These are phyloP conservation scores for Drosophila suboccidentalis DNA, from an alignment of 2,888 invertebrate genomes.

Conservation along the genomic window DNA sequence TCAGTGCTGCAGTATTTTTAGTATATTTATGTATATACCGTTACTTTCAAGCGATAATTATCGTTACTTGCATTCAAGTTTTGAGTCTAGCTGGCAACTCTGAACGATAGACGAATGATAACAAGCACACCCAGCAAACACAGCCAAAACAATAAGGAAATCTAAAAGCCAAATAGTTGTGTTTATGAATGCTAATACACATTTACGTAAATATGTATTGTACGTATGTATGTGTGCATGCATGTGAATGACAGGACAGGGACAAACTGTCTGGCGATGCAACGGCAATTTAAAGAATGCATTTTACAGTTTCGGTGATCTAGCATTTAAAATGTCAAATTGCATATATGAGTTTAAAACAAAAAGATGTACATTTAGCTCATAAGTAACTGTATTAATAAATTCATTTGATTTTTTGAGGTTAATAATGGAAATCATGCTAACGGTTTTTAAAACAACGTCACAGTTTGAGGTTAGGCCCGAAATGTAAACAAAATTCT, in stretches of 20 bases:
- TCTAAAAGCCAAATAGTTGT: conserved; percentile 12
- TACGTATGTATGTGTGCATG: conserved; percentile 10
- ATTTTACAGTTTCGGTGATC: conserved; percentile 28
- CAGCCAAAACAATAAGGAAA: conserved; percentile 54
- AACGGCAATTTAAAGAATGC: conserved; percentile 40
- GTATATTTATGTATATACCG: background rate
- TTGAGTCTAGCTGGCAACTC: conserved; percentile 37
- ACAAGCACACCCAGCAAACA: background rate
- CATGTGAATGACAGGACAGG: conserved; percentile 61
- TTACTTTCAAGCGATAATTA: background rate
- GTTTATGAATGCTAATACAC: background rate
- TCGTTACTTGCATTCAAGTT: background rate
- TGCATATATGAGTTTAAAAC: conserved; percentile 11
- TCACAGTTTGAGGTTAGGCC: conserved; percentile 13
- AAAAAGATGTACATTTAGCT: background rate
- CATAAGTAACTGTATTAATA: background rate
- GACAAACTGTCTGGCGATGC: conserved; percentile 67
- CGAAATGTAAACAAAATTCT: conserved; percentile 46
- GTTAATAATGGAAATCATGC: background rate
- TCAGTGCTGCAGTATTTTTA: background rate
- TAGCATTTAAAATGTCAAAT: conserved; percentile 34
- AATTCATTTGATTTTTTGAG: background rate
- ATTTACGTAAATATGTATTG: background rate
- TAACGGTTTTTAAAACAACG: too few relatives aligned
- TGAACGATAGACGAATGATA: conserved; percentile 16